Percentiles rank a stretch among this genome's conserved stretches.
Conservation (phyloP, 2,797 vertebrate species). For the Acrossocheilus wenchowensis region DNA sequence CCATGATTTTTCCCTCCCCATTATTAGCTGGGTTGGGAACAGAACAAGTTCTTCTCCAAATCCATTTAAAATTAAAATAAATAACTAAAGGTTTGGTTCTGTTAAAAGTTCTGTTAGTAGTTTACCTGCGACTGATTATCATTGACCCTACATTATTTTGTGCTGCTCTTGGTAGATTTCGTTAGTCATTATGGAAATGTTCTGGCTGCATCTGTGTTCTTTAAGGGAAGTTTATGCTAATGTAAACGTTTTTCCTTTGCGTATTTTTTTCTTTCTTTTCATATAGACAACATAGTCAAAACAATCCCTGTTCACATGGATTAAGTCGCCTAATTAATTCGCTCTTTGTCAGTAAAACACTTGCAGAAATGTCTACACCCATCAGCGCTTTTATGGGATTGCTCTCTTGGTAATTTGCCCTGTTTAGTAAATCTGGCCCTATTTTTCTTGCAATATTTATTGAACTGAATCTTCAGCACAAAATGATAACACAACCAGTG, state of each 20-base stretch:
- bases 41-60: background rate
- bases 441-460: background rate
- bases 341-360: background rate
- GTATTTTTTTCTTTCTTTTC: background rate
- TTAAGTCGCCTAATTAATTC: background rate
- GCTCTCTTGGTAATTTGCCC: background rate
- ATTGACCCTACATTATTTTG: background rate
- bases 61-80: background rate
- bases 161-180: background rate
- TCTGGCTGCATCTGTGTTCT: background rate
- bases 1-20: conserved; percentile 64
- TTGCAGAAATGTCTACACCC: background rate
- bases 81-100: background rate
- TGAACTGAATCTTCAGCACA: background rate
- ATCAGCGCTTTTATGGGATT: background rate
- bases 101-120: background rate
- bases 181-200: background rate
- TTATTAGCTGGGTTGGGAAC: conserved; percentile 41
- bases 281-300: too few species aligned
- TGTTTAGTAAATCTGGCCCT: background rate
- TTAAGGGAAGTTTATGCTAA: background rate
- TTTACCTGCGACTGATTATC: background rate
- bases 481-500: background rate
- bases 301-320: background rate
- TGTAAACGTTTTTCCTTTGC: background rate